phyloP scores from a whole-genome alignment of 2,113 vertebrate species.

The Sisor rabdophorus region DNA sequence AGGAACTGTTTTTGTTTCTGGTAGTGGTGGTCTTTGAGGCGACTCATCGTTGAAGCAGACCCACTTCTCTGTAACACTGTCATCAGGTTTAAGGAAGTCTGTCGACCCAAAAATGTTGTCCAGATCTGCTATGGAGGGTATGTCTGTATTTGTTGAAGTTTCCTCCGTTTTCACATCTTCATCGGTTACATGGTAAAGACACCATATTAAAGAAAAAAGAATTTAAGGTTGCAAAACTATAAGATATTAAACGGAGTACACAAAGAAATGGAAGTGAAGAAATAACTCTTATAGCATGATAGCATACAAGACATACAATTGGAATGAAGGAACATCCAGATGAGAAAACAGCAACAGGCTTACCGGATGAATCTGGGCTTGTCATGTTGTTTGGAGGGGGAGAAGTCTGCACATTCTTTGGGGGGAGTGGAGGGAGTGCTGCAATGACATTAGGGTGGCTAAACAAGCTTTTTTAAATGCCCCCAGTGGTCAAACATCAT shows the following conservation, averaged over 20 bases:
- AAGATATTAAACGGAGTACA: background rate
- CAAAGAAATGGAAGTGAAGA: background rate
- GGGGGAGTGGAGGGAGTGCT: conserved; percentile 93
- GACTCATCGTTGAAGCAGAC: conserved; percentile 85
- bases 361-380: conserved; percentile 74
- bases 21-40: conserved; percentile 63
- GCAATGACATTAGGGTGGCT: conserved; percentile 56
- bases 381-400: conserved; percentile 76
- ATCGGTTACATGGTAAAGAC: conserved; percentile 25
- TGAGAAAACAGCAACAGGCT: conserved; percentile 38
- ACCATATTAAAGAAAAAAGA: conserved; percentile 11
- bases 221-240: background rate
- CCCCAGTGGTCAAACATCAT: conserved; percentile 12
- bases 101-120: conserved; percentile 96
- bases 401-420: conserved; percentile 85
- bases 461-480: conserved; percentile 28
- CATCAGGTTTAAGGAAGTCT: conserved; percentile 66
- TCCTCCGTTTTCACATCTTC: conserved; percentile 57
- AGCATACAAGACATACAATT: conserved; percentile 22
- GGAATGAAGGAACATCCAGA: conserved; percentile 1
- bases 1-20: conserved; percentile 55
- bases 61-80: conserved; percentile 76
- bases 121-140: conserved; percentile 87
- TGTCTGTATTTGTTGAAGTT: conserved; percentile 54
- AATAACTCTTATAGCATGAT: background rate